A percentile compares a stretch with the other conserved stretches of the same genome.
Conservation (phyloP, 2,113 vertebrate species). For the Laticauda colubrina region DNA sequence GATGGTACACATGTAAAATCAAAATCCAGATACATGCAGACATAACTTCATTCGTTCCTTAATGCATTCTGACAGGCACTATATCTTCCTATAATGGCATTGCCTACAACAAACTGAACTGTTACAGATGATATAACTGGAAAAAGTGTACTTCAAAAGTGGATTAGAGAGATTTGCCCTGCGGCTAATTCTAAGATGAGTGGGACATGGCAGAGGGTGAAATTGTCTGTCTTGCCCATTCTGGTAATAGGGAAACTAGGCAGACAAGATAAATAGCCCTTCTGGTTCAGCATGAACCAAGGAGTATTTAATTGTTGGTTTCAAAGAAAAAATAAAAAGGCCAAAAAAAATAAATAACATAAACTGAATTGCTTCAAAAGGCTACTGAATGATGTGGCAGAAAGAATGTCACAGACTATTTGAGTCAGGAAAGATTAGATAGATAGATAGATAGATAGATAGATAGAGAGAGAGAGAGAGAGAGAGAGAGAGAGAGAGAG, state of each 20-base stretch:
- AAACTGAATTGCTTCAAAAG: background rate
- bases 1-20: background rate
- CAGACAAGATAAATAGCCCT: background rate
- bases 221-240: background rate
- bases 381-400: background rate
- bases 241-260: background rate
- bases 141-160: background rate
- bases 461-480: too few relatives aligned
- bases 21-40: background rate
- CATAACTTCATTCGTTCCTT: background rate
- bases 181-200: background rate
- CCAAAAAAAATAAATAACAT: background rate
- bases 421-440: background rate
- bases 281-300: background rate
- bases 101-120: background rate
- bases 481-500: too few relatives aligned
- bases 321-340: background rate
- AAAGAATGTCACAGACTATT: background rate
- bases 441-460: too few relatives aligned
- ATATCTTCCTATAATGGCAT: background rate
- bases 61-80: background rate
- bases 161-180: background rate
- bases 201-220: background rate
- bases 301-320: background rate
- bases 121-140: background rate